Evolutionary conservation across 2,113 vertebrate species (phyloP), one percentile per base, ranked within the genome.

Genomic region (Stomatorhinus ivindoensis): DNA sequence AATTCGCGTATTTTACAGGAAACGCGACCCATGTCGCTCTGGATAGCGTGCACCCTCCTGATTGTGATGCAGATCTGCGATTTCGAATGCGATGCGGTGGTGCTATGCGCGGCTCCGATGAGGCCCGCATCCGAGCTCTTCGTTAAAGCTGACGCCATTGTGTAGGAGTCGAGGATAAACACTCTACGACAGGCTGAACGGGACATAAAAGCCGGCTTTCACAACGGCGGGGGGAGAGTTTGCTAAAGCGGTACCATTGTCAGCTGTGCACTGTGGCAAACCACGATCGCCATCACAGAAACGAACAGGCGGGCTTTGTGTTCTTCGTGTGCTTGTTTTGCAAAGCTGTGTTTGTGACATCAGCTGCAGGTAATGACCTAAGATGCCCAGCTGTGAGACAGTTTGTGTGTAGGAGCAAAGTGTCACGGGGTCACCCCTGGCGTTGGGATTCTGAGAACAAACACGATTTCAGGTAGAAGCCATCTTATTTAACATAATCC

Each of bases 201-300:
- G 90, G 83, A 86, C 82, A 91, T 91, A 91, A 90, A 89, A 80
- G 85, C 86, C 35, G 27, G 6, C 86, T 88, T 88, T 91, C 90
- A 90, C 88, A 10, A 46, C 10, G 3, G 4, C 4, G 27, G 35
- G 11, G 19, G 44, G 51, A 89, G 86, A 9, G 53, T 90, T 91
- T 88, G 58, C 89, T 86, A 89, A 89, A 90, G 87, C 50, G 76
- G 89, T 86, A 35, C 85, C 90, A 91, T 76, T 90, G 87, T 87
- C 86, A 90, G 91, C 31, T 13, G 76, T 85, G 86, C 65, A 87
- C 88, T 44, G 80, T 39, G 19, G 21, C 87, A 88, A 89, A 86
- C 88, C 55, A 21, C 58, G n/a, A 31, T 31, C 24, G 48, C 39
- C 31, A 31, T 82, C 42, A 61, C 39, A n/a, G 42, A 61, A 5